Percentiles rank a stretch among this genome's conserved stretches.
Conservation (phyloP, 2,888 invertebrate species). For the Zaprionus bogoriensis region DNA sequence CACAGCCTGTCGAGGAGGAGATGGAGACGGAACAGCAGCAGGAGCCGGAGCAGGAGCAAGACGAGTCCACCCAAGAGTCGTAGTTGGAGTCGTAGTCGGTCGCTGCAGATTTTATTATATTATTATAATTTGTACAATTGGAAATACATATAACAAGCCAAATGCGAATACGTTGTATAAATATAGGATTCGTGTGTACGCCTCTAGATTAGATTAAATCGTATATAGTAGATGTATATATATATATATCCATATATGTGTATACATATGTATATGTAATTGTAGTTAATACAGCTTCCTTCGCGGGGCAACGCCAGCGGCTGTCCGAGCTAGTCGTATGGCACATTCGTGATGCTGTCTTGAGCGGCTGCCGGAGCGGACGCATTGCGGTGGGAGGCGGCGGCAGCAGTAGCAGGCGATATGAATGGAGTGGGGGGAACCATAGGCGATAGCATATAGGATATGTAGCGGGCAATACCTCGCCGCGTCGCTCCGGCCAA, state of each 20-base stretch:
- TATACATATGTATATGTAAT: slow-evolving; percentile 58
- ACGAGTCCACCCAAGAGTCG: slow-evolving; percentile 35
- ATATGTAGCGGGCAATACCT: slow-evolving; percentile 58
- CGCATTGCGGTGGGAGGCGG: slow-evolving; percentile 36
- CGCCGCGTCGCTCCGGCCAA: slow-evolving; percentile 8
- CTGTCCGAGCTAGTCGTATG: slow-evolving; percentile 63
- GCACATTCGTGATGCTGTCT: slow-evolving; percentile 73
- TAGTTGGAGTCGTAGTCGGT: slow-evolving; percentile 40
- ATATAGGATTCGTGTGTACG: slow-evolving; percentile 67
- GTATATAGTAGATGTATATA: slow-evolving; percentile 9
- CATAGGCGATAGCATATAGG: slow-evolving; percentile 27
- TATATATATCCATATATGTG: slow-evolving; percentile 10
- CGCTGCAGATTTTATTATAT: slow-evolving; percentile 18
- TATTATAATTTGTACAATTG: slow-evolving; percentile 63
- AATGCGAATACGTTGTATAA: slow-evolving; percentile 77
- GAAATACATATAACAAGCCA: slow-evolving; percentile 74
- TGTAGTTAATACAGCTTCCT: slow-evolving; percentile 62
- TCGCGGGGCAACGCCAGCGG: slow-evolving; percentile 36
- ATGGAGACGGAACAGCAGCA: not conserved
- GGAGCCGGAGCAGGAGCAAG: not conserved
- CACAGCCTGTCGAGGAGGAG: not conserved
- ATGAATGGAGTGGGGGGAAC: slow-evolving; percentile 23
- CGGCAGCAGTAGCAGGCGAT: slow-evolving; percentile 32
- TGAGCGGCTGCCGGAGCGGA: slow-evolving; percentile 15
- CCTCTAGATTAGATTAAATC: slow-evolving; percentile 19